Percentiles rank a stretch among this genome's conserved stretches.
Evolutionary conservation across 1,140 invertebrate species (phyloP).

Genomic region (Zaprionus ghesquierei): DNA sequence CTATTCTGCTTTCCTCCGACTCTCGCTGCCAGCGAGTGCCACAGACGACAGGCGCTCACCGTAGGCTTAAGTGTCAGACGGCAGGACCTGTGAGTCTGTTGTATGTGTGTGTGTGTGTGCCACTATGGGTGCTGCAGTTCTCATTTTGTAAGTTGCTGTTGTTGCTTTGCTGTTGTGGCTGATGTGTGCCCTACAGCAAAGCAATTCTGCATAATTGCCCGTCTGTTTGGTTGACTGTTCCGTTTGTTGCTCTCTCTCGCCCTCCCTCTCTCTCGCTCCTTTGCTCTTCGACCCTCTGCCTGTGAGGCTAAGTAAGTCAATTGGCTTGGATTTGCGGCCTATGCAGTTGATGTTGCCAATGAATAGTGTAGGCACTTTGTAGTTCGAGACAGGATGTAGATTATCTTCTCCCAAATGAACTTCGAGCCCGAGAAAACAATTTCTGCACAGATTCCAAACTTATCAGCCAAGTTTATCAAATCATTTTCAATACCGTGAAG

Average conservation of each 20-base stretch:
- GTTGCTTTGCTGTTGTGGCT: slow-evolving; percentile 17
- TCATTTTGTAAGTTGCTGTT: slow-evolving; percentile 37
- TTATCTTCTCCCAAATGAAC: slow-evolving; percentile 31
- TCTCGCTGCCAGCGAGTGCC: slow-evolving; percentile 69
- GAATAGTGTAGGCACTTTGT: slow-evolving; percentile 15
- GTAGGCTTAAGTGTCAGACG: slow-evolving; percentile 70
- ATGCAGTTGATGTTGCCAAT: slow-evolving; percentile 21
- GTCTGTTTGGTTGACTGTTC: slow-evolving; percentile 8
- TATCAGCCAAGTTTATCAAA: background rate
- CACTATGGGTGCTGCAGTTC: slow-evolving; percentile 31
- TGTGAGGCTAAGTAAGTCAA: slow-evolving; percentile 30
- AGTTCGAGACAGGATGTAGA: background rate
- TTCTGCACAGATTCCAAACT: background rate
- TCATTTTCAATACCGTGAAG: background rate
- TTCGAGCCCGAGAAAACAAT: background rate
- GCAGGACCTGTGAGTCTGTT: slow-evolving; percentile 22
- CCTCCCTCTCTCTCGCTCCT: background rate
- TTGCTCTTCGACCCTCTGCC: background rate
- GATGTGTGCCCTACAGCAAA: slow-evolving; percentile 31
- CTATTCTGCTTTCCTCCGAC: slow-evolving; percentile 4
- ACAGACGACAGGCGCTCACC: slow-evolving; percentile 55
- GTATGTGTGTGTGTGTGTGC: slow-evolving; percentile 1
- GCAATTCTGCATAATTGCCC: slow-evolving; percentile 44
- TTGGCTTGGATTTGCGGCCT: slow-evolving; percentile 41
- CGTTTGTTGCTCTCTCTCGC: background rate